A percentile compares a stretch with the other conserved stretches of the same genome.
phyloP scores from a whole-genome alignment of 2,113 vertebrate genomes.

The Poeciliopsis occidentalis region DNA sequence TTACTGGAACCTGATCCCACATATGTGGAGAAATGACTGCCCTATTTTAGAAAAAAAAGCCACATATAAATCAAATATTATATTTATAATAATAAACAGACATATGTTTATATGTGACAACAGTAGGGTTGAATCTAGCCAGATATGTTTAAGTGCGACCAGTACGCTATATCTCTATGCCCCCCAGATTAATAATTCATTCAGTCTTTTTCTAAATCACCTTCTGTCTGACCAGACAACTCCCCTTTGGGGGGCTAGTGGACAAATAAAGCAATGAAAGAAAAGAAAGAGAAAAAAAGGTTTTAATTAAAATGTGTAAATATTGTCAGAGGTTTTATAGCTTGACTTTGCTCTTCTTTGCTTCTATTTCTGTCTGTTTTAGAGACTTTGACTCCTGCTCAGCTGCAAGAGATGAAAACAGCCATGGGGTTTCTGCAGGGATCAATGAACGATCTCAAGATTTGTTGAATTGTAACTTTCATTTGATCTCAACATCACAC shows the following conservation, averaged over 20 bases:
- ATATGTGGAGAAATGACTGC: not conserved
- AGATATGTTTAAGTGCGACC: conserved; percentile 49
- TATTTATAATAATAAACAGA: not conserved
- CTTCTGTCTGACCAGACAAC: conserved; percentile 39
- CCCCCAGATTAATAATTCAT: conserved; percentile 74
- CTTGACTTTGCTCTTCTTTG: not conserved
- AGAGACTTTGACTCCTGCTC: not conserved
- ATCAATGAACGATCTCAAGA: conserved; percentile 3
- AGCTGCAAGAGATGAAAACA: not conserved
- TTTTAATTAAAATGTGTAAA: not conserved
- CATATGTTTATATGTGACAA: not conserved
- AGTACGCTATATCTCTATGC: conserved; percentile 47
- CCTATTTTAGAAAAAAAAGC: not conserved
- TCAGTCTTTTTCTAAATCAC: conserved; percentile 51
- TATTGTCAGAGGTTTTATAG: not conserved
- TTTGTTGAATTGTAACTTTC: not conserved
- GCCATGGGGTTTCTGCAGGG: not conserved
- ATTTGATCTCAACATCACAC: not conserved
- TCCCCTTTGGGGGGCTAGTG: conserved; percentile 27
- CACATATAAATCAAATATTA: not conserved
- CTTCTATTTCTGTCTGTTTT: not conserved
- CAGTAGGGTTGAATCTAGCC: conserved; percentile 2
- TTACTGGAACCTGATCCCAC: conserved; percentile 3
- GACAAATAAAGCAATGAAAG: conserved; percentile 1
- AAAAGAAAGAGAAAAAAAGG: not conserved